Evolutionary conservation across 2,113 vertebrate species (phyloP).

Genomic region (Cervus canadensis): DNA sequence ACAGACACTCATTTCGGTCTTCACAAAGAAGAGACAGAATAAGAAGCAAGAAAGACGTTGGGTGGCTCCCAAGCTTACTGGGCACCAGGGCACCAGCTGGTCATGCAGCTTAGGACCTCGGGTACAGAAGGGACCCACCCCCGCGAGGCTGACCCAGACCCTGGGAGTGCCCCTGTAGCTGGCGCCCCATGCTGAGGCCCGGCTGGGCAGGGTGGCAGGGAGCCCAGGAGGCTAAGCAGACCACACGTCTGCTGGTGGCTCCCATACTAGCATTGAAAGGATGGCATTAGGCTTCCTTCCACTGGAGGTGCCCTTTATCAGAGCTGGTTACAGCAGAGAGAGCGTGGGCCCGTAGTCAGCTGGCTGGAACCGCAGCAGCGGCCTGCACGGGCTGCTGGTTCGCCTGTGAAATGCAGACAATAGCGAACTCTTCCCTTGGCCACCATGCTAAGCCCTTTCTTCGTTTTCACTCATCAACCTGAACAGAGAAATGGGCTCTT

Average conservation of each 20-base stretch:
- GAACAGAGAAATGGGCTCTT: not conserved
- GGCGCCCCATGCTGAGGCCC: rapidly evolving
- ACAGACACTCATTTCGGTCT: rapidly evolving
- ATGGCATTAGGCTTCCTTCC: not conserved
- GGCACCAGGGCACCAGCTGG: rapidly evolving
- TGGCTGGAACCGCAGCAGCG: rapidly evolving
- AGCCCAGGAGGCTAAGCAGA: not conserved
- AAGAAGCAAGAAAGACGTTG: not conserved
- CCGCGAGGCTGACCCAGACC: rapidly evolving
- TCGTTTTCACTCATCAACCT: not conserved
- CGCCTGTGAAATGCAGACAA: not conserved
- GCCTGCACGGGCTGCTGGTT: rapidly evolving
- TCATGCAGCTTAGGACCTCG: rapidly evolving
- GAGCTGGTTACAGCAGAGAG: no score
- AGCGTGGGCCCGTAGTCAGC: rapidly evolving
- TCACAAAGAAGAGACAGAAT: not conserved
- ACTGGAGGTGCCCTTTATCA: rapidly evolving
- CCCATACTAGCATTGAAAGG: rapidly evolving
- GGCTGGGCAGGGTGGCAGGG: rapidly evolving
- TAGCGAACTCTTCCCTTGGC: rapidly evolving
- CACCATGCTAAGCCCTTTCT: rapidly evolving
- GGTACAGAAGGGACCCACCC: rapidly evolving
- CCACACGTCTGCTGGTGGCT: rapidly evolving
- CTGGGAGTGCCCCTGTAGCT: rapidly evolving
- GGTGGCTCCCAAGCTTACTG: not conserved